Base-by-base conservation (phyloP, 2,888 invertebrate species). In the Balanococcus diminutus region DNA sequence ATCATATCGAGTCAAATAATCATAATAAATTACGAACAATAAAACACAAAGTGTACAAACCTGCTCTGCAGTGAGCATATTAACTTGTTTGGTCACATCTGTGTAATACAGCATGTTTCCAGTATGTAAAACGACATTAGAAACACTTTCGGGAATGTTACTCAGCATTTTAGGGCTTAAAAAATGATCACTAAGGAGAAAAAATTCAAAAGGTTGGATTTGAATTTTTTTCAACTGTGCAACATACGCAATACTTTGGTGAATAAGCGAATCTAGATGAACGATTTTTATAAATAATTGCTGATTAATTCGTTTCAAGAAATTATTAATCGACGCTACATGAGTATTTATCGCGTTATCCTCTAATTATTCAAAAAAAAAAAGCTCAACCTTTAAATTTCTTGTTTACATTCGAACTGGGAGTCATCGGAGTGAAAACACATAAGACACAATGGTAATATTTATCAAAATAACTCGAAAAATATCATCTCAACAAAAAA, bases 41-140 rank as follows among this genome's bases (percentile, higher is more conserved):
- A 28, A 14, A 28, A 31, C 16, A 22, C 11, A 2, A 51, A 22
- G 28, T 22, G 19, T 22, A 86, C 91, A 91, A 91, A 96, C 96
- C 94, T 98, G 97, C 90, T 96, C 96, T 51, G 94, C 94, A 14
- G 96, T 94, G 90, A 94, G 95, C 90, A 96, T 95, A 87, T 94
- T 95, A 81, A 96, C 94, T 90, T 96, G 96, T 89, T 95, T 95
- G 90, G 95, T 96, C 81, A 96, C 92, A 89, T 95, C 94, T 89
- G 95, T 95, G 89, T 96, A 92, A 88, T 94, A 94, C 86, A 98
- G 92, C 88, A 97, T 95, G 90, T 98, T 98, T 87, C 97, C 97
- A 28, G 97, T 97, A 89, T 96, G 94, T 88, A 97, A 93, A 88
- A 94, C 87, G 28, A 88, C 87, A 86, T 87, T 87, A 4, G 86